phyloP scores from a whole-genome alignment of 2,888 invertebrate species.

The Carpatolechia fugitivella region DNA sequence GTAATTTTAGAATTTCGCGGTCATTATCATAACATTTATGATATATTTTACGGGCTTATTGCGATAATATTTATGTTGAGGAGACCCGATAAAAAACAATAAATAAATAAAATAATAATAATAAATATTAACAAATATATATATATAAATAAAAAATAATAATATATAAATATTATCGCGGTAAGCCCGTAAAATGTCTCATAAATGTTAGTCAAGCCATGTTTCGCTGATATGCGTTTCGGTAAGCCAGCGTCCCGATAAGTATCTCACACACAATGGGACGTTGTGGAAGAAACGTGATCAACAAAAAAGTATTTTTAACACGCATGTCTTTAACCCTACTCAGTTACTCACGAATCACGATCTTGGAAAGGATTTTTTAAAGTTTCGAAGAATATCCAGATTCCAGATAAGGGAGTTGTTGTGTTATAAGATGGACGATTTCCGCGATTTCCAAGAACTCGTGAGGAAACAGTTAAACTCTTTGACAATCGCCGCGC shows the following conservation, averaged over 20 bases:
- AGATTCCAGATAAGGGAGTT: constrained; percentile 33
- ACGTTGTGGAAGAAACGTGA: constrained; percentile 38
- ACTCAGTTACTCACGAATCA: constrained; percentile 53
- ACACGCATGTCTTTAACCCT: constrained; percentile 46
- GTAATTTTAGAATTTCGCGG: too few species aligned
- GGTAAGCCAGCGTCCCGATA: constrained; percentile 40
- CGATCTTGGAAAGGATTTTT: constrained; percentile 48
- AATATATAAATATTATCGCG: too few species aligned
- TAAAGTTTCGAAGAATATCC: constrained; percentile 43
- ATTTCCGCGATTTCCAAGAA: constrained; percentile 24
- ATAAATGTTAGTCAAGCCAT: too few species aligned
- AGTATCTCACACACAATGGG: constrained; percentile 34
- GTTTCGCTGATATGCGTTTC: constrained; percentile 40
- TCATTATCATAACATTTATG: too few species aligned
- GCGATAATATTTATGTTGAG: too few species aligned
- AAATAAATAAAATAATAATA: too few species aligned
- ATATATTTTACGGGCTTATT: too few species aligned
- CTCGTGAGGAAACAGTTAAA: constrained; percentile 17
- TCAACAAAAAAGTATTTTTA: constrained; percentile 45
- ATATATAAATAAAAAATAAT: too few species aligned
- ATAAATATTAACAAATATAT: too few species aligned
- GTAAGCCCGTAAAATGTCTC: too few species aligned
- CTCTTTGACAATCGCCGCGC: constrained; percentile 17
- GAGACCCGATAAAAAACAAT: too few species aligned
- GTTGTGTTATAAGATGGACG: constrained; percentile 25